Base-by-base conservation (phyloP, 2,797 vertebrate species). In the Pyrocephalus nanus region DNA sequence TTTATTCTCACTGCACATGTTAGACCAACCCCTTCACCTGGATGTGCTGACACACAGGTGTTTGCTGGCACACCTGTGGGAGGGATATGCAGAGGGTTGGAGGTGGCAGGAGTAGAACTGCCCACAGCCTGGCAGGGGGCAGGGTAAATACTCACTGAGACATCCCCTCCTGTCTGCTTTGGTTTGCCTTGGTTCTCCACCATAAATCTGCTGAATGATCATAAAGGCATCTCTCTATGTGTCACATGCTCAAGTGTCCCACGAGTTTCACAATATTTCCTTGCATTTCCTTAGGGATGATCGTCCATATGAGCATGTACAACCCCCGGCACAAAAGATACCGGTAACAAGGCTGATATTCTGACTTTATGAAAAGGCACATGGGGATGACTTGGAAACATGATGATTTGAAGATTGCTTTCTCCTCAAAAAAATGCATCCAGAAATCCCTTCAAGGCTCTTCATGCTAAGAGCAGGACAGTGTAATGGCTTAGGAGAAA, bases 281-380 rank as follows among this genome's bases (percentile, higher is more conserved):
- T 62, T 51, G 32, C 3, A 19, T 61, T 92, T 48, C 32, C 40
- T 72, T 26, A 1, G 3, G 30, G 45, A 18, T 55, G 45, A 30
- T 69, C 21, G 34, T 45, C 21, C 2, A 0, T 4, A 7, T n/a
- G 27, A 73, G 9, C 1, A 0, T 2, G 3, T 6, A 23, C 26
- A 85, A 38, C 8, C 12, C 27, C 23, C 3, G 6, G 36, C 66
- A 40, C 15, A 40, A 71, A 48, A 74, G 25, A 4, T 42, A 82
- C 47, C 0, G 2, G 25, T 48, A 54, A 29, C 0, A 0, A 61
- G 32, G 25, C 13, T 67, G 27, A 55, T n/a, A 20, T 45, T 82
- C 60, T 2, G 7, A 30, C 29, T 79, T 58, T 27, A 15, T 38
- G 43, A 42, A 71, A 84, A 84, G 30, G 5, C 42, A 64, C 15